These are phyloP conservation scores for Agonum fuliginosum DNA, from an alignment of 2,888 invertebrate genomes.

Conservation along the genomic window DNA sequence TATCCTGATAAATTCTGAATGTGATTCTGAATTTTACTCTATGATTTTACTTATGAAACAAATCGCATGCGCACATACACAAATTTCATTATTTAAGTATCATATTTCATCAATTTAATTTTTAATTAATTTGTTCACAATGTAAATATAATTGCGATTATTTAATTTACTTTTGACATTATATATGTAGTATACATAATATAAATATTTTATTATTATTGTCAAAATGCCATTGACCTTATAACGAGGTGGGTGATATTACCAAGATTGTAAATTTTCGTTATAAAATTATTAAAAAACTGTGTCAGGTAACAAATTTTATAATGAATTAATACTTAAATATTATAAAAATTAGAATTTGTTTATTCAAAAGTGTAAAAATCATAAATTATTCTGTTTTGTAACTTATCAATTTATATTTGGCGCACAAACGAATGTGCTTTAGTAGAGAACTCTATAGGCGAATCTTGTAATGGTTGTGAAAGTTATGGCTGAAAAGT, in stretches of 20 bases:
- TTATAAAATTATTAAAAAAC: neutral
- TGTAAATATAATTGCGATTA: neutral
- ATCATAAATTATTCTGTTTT: neutral
- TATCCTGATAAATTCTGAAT: constrained; percentile 17
- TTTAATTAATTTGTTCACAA: neutral
- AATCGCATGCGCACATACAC: constrained; percentile 47
- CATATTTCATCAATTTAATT: constrained; percentile 41
- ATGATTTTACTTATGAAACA: constrained; percentile 55
- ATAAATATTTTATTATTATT: constrained; percentile 39
- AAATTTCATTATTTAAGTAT: constrained; percentile 31
- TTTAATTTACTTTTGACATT: neutral
- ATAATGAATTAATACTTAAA: neutral
- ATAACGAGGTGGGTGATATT: constrained; percentile 9
- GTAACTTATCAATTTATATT: constrained; percentile 35
- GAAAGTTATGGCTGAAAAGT: constrained; percentile 72
- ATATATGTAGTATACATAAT: neutral
- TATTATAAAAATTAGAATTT: neutral
- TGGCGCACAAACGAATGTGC: constrained; percentile 4
- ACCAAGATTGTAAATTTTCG: neutral
- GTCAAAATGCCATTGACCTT: constrained; percentile 57
- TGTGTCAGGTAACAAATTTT: no score
- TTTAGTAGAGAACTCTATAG: constrained; percentile 20
- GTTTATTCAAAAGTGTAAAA: neutral
- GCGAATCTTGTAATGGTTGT: constrained; percentile 60
- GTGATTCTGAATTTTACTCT: no score